Conservation (phyloP, 2,797 vertebrate species). For the Eremophila alpestris region DNA sequence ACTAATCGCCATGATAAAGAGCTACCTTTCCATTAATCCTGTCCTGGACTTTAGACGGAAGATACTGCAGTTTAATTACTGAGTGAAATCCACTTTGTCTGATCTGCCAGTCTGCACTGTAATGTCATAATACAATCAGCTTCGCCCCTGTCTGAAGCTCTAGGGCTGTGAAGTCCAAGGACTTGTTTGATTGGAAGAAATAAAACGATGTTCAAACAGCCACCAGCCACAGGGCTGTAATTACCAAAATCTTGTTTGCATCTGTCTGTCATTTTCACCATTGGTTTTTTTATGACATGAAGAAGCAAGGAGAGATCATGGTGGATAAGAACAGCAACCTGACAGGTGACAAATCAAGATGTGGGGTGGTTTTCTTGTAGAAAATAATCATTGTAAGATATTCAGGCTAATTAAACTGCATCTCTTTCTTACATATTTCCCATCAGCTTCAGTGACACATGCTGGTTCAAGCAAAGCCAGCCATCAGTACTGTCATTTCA, state of each 20-base stretch:
- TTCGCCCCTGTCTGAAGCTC: slow-evolving; percentile 72
- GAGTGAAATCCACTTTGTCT: slow-evolving; percentile 82
- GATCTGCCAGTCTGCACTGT: slow-evolving; percentile 78
- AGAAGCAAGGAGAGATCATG: slow-evolving; percentile 45
- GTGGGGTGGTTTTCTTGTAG: slow-evolving; percentile 57
- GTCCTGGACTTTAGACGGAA: slow-evolving; percentile 75
- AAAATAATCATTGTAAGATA: slow-evolving; percentile 67
- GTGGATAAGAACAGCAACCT: slow-evolving; percentile 66
- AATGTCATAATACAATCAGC: slow-evolving; percentile 80
- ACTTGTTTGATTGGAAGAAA: slow-evolving; percentile 77
- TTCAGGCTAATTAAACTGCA: slow-evolving; percentile 76
- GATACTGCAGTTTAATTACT: slow-evolving; percentile 82
- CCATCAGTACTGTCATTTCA: slow-evolving; percentile 48
- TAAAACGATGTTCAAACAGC: slow-evolving; percentile 75
- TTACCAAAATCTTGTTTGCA: slow-evolving; percentile 76
- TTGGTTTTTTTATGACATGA: slow-evolving; percentile 63
- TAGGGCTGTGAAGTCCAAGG: slow-evolving; percentile 75
- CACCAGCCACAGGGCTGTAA: slow-evolving; percentile 70
- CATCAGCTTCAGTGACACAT: slow-evolving; percentile 60
- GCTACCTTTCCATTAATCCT: slow-evolving; percentile 81
- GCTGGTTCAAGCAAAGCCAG: slow-evolving; percentile 63
- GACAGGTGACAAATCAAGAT: slow-evolving; percentile 65
- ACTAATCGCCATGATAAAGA: slow-evolving; percentile 76
- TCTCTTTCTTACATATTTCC: slow-evolving; percentile 65
- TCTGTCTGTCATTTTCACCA: slow-evolving; percentile 68